A percentile compares a stretch with the other conserved stretches of the same genome.
phyloP scores from a whole-genome alignment of 2,888 invertebrate species.

The Drosophila anceps region DNA sequence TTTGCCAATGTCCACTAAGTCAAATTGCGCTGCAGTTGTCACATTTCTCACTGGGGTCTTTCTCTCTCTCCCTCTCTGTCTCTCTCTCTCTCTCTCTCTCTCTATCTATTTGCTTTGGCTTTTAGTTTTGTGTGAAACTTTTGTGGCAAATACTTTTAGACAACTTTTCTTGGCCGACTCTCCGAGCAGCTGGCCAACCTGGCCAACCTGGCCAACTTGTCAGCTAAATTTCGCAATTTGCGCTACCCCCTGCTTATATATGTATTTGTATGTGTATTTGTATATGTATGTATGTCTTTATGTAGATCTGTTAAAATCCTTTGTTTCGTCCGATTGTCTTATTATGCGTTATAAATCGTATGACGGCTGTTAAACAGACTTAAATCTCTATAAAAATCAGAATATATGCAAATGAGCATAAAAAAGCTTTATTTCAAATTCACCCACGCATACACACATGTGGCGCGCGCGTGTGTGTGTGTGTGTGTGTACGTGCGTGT shows the following conservation, averaged over 20 bases:
- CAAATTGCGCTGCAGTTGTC: conserved; percentile 61
- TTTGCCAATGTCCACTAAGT: conserved; percentile 35
- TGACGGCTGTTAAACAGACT: conserved; percentile 71
- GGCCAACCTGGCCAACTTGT: conserved; percentile 53
- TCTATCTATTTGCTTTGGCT: conserved; percentile 47
- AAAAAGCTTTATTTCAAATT: conserved; percentile 70
- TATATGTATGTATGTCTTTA: neutral
- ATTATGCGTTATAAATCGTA: conserved; percentile 69
- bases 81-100: no score
- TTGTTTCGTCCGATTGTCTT: conserved; percentile 58
- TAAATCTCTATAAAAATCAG: conserved; percentile 71
- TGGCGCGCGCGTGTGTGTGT: conserved; percentile 12
- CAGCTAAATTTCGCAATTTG: conserved; percentile 66
- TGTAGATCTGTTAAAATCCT: conserved; percentile 14
- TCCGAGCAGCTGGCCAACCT: conserved; percentile 42
- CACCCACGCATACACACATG: conserved; percentile 43
- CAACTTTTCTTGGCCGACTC: conserved; percentile 47
- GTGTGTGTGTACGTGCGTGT: conserved; percentile 17
- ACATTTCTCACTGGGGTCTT: conserved; percentile 59
- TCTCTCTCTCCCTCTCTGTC: no score
- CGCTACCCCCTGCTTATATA: conserved; percentile 53
- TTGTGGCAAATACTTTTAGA: conserved; percentile 67
- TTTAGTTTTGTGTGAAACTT: conserved; percentile 73
- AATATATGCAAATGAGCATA: conserved; percentile 75
- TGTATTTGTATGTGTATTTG: neutral